Conservation (phyloP, 92 coral and sea anemone species). For the Pocillopora grandis region DNA sequence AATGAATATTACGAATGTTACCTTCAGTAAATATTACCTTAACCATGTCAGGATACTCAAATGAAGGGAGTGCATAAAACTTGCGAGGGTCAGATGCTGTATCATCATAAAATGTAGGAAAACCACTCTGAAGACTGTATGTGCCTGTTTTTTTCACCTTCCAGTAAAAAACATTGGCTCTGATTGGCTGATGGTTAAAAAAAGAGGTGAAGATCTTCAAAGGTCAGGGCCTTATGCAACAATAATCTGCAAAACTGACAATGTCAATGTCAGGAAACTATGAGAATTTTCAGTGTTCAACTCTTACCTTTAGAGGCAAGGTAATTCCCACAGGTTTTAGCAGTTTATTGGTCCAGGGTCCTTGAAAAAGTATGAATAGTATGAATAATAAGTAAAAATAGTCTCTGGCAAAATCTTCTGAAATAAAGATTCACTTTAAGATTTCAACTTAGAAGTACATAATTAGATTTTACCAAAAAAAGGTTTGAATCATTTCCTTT, state of each 20-base stretch:
- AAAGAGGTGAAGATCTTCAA: background rate
- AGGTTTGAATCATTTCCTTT: too few species aligned
- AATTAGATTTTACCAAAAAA: too few species aligned
- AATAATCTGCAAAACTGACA: too few species aligned
- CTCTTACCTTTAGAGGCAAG: constrained; percentile 62
- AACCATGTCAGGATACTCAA: constrained; percentile 75
- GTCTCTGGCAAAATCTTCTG: background rate
- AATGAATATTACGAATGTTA: too few species aligned
- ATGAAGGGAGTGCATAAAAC: constrained; percentile 55
- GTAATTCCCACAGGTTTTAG: constrained; percentile 74
- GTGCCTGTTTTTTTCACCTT: constrained; percentile 62
- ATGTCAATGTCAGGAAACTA: too few species aligned
- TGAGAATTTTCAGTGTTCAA: background rate
- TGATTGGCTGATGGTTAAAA: constrained; percentile 22
- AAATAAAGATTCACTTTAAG: background rate
- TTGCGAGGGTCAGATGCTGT: constrained; percentile 36
- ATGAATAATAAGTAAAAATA: background rate
- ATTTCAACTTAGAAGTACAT: too few species aligned
- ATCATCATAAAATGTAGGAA: constrained; percentile 53
- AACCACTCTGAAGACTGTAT: constrained; percentile 60
- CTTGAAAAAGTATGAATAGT: constrained; percentile 27
- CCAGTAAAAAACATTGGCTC: constrained; percentile 68
- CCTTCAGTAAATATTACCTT: constrained; percentile 51
- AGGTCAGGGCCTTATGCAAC: background rate
- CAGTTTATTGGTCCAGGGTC: constrained; percentile 84